A percentile compares a stretch with the other conserved stretches of the same genome.
Conservation (phyloP, 1,140 invertebrate species). For the Drosophila insularis region DNA sequence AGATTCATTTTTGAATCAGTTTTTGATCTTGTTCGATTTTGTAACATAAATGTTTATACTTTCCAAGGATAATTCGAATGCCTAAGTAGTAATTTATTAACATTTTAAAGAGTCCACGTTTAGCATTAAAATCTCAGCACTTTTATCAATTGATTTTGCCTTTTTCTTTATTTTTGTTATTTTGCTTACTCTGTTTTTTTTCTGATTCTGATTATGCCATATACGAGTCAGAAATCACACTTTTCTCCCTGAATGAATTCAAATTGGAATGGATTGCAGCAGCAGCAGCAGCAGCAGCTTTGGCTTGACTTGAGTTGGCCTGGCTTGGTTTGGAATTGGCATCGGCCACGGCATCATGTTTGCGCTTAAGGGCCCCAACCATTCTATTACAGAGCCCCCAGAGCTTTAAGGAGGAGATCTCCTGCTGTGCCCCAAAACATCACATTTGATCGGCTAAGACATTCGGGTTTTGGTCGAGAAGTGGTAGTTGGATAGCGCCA, state of each 20-base stretch:
- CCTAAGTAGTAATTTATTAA: too few relatives aligned
- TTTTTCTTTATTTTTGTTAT: too few relatives aligned
- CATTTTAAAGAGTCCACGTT: too few relatives aligned
- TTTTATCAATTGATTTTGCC: too few relatives aligned
- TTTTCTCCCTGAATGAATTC: conserved; percentile 14
- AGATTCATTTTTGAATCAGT: background rate
- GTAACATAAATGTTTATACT: too few relatives aligned
- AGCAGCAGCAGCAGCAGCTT: conserved; percentile 13
- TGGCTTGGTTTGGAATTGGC: too few relatives aligned
- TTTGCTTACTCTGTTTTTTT: too few relatives aligned
- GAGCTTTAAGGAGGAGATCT: conserved; percentile 30
- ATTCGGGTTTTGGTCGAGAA: conserved; percentile 10
- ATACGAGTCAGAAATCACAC: conserved; percentile 46
- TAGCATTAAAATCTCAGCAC: too few relatives aligned
- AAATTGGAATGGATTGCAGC: conserved; percentile 17
- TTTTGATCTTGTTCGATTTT: too few relatives aligned
- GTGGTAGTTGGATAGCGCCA: conserved; percentile 50
- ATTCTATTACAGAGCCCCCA: conserved; percentile 32
- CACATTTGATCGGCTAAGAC: conserved; percentile 56
- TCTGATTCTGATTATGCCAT: background rate
- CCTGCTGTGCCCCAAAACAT: conserved; percentile 60
- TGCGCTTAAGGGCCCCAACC: conserved; percentile 50
- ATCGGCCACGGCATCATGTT: conserved; percentile 24
- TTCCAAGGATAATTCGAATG: too few relatives aligned
- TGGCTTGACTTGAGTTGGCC: too few relatives aligned